Conservation (phyloP, 2,888 invertebrate genomes). For the Coelinius sp. region DNA sequence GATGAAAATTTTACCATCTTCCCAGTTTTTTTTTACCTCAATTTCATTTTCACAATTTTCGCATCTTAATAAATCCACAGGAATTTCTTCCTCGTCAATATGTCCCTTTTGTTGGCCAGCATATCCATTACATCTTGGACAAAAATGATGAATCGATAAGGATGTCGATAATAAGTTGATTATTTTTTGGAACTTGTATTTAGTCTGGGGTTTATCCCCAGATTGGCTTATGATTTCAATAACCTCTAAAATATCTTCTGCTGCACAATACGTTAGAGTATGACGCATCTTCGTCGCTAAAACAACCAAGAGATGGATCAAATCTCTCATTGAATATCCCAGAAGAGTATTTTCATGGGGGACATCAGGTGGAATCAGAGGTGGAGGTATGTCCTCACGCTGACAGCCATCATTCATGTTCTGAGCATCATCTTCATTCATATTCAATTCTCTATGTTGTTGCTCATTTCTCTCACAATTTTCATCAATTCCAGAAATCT, state of each 20-base stretch:
- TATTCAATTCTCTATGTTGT: no score
- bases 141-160: conserved; percentile 32
- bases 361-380: no score
- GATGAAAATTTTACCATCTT: conserved; percentile 26
- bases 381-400: no score
- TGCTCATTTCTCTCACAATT: no score
- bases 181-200: conserved; percentile 26
- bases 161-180: conserved; percentile 2
- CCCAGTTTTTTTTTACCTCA: conserved; percentile 6
- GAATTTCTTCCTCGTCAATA: not conserved
- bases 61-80: conserved; percentile 2
- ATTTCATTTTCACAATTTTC: conserved; percentile 18
- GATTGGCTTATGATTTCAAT: not conserved
- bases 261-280: no score
- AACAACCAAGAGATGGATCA: no score
- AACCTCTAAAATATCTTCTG: not conserved
- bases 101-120: conserved; percentile 11
- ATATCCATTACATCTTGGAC: conserved; percentile 17
- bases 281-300: no score
- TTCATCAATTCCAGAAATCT: no score
- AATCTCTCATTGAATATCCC: no score
- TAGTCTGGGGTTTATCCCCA: not conserved
- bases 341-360: no score
- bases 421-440: no score
- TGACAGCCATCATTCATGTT: no score